phyloP scores from a whole-genome alignment of 2,888 invertebrate species.

The Euspilapteryx auroguttella region DNA sequence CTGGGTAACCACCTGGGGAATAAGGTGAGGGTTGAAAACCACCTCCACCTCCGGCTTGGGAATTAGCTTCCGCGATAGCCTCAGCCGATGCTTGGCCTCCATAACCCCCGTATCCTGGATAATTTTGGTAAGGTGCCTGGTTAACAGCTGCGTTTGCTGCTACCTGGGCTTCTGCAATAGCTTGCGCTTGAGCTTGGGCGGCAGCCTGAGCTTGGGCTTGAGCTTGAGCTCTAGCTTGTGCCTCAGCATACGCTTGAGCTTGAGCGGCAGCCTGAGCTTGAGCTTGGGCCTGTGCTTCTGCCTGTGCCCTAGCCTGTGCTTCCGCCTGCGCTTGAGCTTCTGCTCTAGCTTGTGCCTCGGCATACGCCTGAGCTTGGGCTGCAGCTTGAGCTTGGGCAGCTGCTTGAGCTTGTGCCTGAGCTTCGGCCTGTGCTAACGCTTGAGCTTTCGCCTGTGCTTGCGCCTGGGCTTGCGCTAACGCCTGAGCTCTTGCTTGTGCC shows the following conservation, averaged over 20 bases:
- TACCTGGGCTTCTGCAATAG: conserved; percentile 6
- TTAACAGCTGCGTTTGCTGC: conserved; percentile 7
- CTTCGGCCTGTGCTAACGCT: not conserved
- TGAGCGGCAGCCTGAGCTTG: not conserved
- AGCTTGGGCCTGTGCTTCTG: not conserved
- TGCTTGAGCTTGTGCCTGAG: not conserved
- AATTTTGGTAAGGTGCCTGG: no score
- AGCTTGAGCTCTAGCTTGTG: not conserved
- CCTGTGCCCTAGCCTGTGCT: not conserved
- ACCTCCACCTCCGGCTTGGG: no score
- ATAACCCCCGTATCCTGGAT: no score
- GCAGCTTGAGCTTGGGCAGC: not conserved
- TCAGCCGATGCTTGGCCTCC: no score
- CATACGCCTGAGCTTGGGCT: not conserved
- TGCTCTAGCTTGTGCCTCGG: not conserved
- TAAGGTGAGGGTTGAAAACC: no score
- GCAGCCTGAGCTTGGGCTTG: conserved; percentile 1
- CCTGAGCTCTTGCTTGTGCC: not conserved
- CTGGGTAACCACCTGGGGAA: no score
- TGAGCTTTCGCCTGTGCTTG: not conserved
- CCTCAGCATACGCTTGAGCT: conserved; percentile 1
- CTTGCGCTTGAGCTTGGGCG: conserved; percentile 2
- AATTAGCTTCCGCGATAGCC: no score
- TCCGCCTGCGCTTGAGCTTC: not conserved
- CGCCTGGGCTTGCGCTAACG: not conserved